Base-by-base conservation (phyloP, 2,113 vertebrate genomes). In the Loxodonta africana region DNA sequence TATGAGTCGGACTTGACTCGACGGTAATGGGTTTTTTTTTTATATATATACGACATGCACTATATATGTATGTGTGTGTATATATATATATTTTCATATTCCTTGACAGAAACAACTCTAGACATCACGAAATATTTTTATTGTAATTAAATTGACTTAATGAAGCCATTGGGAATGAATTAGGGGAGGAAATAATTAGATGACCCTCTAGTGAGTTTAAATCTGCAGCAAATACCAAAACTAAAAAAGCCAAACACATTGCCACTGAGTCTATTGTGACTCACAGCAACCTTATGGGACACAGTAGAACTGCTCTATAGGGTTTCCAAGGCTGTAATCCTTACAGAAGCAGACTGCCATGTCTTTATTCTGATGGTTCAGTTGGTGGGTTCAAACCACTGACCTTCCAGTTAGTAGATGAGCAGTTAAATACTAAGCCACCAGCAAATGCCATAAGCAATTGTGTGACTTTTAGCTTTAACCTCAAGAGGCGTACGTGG, bases 71-170 rank as follows among this genome's bases (percentile, higher is more conserved):
- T 67, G 28, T 57, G 15, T 57, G 15, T 57, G 11, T 57, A 57
- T 57, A 15, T 3, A 57, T 12, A 57, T 57, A 57, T 57, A 57
- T 57, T 15, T 57, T 57, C 41, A 46, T 46, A 25, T 51, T 80
- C 46, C 8, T 51, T 20, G 28, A 17, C 14, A 53, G 48, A 80
- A 53, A 80, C 92, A 89, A 62, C 2, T 7, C 5, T 91, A 15
- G 18, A 37, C 28, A 63, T 44, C 21, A 86, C 62, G 26, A 74
- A 87, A 69, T 71, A 86, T 81, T 73, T 63, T 93, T 83, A 76
- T 81, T 90, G 63, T 76, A 92, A 90, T 83, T 85, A 78, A 94
- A 93, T 89, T 97, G 65, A 1, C 4, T 65, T 86, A 84, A 95
- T 89, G 62, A 26, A 92, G 28, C 4, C 2, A 74, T 12, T 14